Evolutionary conservation across 35 echinoderm and acorn worm genomes (phyloP).

Genomic region (Apostichopus parvimensis): DNA sequence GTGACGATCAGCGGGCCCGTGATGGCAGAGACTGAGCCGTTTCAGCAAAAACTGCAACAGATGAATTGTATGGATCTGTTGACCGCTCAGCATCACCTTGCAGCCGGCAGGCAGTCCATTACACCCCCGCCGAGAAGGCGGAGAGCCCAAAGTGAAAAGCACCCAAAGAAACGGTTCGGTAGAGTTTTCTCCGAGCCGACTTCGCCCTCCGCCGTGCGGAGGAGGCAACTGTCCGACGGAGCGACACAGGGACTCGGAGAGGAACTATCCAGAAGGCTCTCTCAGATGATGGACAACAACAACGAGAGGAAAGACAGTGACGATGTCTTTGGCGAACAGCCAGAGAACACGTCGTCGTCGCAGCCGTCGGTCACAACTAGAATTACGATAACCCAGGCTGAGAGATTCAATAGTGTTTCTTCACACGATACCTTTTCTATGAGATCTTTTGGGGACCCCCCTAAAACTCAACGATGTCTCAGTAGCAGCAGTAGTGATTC

Average conservation of each 20-base stretch:
- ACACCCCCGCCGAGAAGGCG: conserved; percentile 74
- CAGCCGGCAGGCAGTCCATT: conserved; percentile 28
- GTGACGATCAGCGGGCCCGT: conserved; percentile 82
- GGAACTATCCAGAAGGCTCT: conserved; percentile 40
- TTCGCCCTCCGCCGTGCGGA: conserved; percentile 57
- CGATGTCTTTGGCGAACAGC: conserved; percentile 63
- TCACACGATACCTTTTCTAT: conserved; percentile 32
- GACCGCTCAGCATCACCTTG: conserved; percentile 36
- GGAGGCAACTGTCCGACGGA: conserved; percentile 51
- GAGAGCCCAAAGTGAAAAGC: conserved; percentile 57
- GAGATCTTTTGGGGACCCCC: conserved; percentile 24
- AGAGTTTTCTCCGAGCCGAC: conserved; percentile 90
- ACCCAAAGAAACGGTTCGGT: conserved; percentile 78
- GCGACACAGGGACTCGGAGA: conserved; percentile 1
- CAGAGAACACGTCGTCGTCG: too few relatives aligned
- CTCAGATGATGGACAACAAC: conserved; percentile 78
- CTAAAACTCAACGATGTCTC: conserved; percentile 24
- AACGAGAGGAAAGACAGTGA: conserved; percentile 73
- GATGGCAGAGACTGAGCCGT: conserved; percentile 30
- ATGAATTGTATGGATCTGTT: conserved; percentile 92
- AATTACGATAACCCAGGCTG: conserved; percentile 33
- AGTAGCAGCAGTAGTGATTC: conserved; percentile 84
- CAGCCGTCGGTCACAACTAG: background rate
- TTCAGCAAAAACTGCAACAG: conserved; percentile 80
- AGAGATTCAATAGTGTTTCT: conserved; percentile 29